Percentiles rank a stretch among this genome's conserved stretches.
phyloP scores from a whole-genome alignment of 2,113 vertebrate species.

The Panthera uncia region DNA sequence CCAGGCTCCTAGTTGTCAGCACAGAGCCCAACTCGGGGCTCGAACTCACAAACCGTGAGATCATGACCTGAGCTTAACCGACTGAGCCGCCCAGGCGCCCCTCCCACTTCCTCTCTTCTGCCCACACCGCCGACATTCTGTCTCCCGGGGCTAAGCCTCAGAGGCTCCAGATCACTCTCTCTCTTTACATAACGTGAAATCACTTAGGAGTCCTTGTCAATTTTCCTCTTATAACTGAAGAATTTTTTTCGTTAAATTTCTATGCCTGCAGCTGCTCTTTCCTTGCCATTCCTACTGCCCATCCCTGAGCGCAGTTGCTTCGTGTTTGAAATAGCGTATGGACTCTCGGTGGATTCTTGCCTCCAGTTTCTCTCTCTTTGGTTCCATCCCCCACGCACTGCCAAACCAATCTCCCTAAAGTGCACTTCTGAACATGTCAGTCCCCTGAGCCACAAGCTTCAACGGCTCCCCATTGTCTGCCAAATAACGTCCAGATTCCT shows the following conservation, averaged over 20 bases:
- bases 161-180: neutral
- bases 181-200: neutral
- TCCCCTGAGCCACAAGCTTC: constrained; percentile 42
- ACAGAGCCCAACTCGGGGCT: too few relatives aligned
- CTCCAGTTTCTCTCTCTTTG: neutral
- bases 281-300: too few relatives aligned
- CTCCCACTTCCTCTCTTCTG: neutral
- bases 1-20: too few relatives aligned
- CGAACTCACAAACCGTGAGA: too few relatives aligned
- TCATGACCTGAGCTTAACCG: too few relatives aligned
- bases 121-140: neutral
- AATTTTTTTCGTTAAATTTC: neutral
- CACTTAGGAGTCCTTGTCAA: neutral
- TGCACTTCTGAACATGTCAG: constrained; percentile 63
- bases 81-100: too few relatives aligned
- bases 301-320: neutral
- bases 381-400: neutral
- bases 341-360: neutral
- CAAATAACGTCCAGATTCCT: constrained; percentile 56
- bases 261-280: neutral
- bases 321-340: neutral
- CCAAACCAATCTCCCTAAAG: constrained; percentile 50
- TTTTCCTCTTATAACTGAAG: neutral
- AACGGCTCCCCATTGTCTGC: constrained; percentile 52
- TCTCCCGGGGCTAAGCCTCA: accelerated